These are phyloP conservation scores for Centropyge bicolor DNA, from an alignment of 2,797 vertebrate genomes.

Conservation along the genomic window DNA sequence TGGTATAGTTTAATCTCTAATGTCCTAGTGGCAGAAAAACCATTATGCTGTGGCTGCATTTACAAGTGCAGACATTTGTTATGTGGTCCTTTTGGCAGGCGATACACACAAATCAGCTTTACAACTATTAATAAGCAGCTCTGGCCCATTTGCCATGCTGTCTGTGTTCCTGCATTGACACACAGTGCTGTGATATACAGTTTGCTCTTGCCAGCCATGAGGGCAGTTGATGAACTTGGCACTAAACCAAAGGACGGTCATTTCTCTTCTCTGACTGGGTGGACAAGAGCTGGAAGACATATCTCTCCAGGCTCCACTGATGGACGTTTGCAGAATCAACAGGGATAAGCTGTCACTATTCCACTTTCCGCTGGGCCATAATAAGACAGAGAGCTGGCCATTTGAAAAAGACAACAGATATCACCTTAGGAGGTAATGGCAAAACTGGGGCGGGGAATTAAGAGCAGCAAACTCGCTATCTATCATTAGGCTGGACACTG, in stretches of 20 bases:
- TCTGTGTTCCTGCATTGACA: conserved; percentile 62
- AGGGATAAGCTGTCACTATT: conserved; percentile 76
- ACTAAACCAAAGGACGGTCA: conserved; percentile 68
- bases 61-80: conserved; percentile 71
- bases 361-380: conserved; percentile 52
- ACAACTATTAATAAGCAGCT: conserved; percentile 74
- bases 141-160: conserved; percentile 64
- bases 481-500: conserved; percentile 71
- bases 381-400: conserved; percentile 61
- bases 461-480: conserved; percentile 72
- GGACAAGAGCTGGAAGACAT: conserved; percentile 75
- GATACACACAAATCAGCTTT: conserved; percentile 75
- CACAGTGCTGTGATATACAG: conserved; percentile 66
- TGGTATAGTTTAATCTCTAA: conserved; percentile 70
- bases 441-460: conserved; percentile 75
- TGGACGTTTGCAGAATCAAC: conserved; percentile 70
- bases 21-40: conserved; percentile 67
- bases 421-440: conserved; percentile 64
- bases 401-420: conserved; percentile 77
- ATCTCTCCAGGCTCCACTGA: conserved; percentile 65
- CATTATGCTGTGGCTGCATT: conserved; percentile 62
- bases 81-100: conserved; percentile 70
- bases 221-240: conserved; percentile 79
- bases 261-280: conserved; percentile 69
- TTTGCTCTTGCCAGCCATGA: conserved; percentile 60